Conservation (phyloP, 1,140 invertebrate genomes). For the Lordiphosa mommai region DNA sequence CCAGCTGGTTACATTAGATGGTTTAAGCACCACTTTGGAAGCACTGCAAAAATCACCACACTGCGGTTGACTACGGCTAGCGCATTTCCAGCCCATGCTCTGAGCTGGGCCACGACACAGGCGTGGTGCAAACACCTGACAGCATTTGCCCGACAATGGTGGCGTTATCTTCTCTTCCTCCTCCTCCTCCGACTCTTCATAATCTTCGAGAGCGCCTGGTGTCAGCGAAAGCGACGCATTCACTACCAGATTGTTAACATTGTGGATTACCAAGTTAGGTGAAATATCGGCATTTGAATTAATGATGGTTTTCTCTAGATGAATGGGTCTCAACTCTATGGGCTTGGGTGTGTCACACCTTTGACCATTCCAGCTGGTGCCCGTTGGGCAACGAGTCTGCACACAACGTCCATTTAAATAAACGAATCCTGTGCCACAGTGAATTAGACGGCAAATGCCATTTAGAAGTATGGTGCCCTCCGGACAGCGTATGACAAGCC, state of each 20-base stretch:
- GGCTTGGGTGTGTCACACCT: constrained; percentile 30
- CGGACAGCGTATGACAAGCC: constrained; percentile 26
- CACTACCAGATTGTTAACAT: constrained; percentile 44
- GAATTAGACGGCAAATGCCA: constrained; percentile 43
- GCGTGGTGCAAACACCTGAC: constrained; percentile 50
- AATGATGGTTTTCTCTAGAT: constrained; percentile 32
- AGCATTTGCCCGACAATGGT: no score
- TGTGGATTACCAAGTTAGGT: constrained; percentile 33
- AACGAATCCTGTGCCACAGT: constrained; percentile 25
- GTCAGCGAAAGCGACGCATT: constrained; percentile 47
- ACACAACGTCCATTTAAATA: constrained; percentile 31
- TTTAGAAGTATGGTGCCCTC: constrained; percentile 33
- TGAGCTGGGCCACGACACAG: constrained; percentile 20
- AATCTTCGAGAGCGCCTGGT: constrained; percentile 6
- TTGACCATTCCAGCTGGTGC: constrained; percentile 50
- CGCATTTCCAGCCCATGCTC: constrained; percentile 45
- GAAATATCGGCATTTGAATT: not conserved
- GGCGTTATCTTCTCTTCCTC: no score
- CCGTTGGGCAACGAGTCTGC: constrained; percentile 33
- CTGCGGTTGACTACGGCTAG: constrained; percentile 27
- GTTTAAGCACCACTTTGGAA: constrained; percentile 35
- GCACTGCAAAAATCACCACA: constrained; percentile 52
- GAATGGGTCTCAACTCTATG: constrained; percentile 18
- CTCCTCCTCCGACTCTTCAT: constrained; percentile 24
- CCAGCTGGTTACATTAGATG: constrained; percentile 20